Percentiles rank a stretch among this genome's conserved stretches.
Conservation (phyloP, 2,797 vertebrate genomes). For the Odontamblyopus lacepedii region DNA sequence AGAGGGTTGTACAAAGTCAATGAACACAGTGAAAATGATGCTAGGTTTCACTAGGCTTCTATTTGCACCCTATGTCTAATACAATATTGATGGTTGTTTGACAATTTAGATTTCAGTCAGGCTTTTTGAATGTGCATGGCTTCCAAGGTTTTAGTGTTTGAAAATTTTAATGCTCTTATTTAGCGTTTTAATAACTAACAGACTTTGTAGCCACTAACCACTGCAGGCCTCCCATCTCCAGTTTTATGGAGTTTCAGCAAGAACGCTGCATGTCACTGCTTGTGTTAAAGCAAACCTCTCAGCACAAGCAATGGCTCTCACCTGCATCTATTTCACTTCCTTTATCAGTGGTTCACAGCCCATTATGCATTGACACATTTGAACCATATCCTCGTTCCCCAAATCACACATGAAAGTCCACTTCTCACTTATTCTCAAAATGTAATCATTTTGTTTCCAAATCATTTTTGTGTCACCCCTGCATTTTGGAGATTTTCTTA, state of each 20-base stretch:
- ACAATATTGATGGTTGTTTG: not conserved
- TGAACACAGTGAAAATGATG: slow-evolving; percentile 16
- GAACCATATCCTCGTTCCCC: not conserved
- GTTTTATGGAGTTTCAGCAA: slow-evolving; percentile 49
- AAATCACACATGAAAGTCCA: not conserved
- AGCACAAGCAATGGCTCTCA: slow-evolving; percentile 14
- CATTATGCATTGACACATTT: not conserved
- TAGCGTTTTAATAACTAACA: not conserved
- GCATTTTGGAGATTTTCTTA: not conserved
- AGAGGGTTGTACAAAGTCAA: slow-evolving; percentile 21
- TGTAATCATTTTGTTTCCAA: not conserved
- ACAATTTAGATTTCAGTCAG: slow-evolving; percentile 16
- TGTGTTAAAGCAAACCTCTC: slow-evolving; percentile 28
- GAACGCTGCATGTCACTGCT: slow-evolving; percentile 43
- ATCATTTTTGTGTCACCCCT: not conserved
- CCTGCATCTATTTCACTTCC: not conserved
- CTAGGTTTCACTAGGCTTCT: slow-evolving; percentile 23
- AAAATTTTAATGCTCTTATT: not conserved
- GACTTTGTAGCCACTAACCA: not conserved
- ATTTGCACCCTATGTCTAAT: slow-evolving; percentile 54
- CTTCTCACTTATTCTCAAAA: not conserved
- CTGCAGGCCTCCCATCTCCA: slow-evolving; percentile 26
- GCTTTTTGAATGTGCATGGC: slow-evolving; percentile 35
- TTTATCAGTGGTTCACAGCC: not conserved
- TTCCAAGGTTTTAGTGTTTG: slow-evolving; percentile 17